A percentile compares a stretch with the other conserved stretches of the same genome.
phyloP scores from a whole-genome alignment of 2,113 vertebrate genomes.

The Neodontobutis hainanensis region DNA sequence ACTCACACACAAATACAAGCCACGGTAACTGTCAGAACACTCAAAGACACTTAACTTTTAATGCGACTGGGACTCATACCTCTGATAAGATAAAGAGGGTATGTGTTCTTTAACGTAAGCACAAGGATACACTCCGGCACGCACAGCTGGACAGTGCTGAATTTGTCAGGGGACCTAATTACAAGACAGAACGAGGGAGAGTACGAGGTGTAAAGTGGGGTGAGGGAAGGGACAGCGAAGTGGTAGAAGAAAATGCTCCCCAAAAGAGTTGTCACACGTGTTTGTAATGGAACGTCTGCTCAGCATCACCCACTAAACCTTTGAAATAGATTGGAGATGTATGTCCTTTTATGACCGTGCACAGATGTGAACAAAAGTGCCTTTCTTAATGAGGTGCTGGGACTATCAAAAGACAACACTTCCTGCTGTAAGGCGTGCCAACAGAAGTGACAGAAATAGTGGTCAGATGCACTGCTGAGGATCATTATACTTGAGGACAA shows the following conservation, averaged over 20 bases:
- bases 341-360: background rate
- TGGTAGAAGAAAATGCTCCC: slow-evolving; percentile 17
- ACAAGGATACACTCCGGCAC: slow-evolving; percentile 33
- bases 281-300: slow-evolving; percentile 1
- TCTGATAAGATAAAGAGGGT: slow-evolving; percentile 51
- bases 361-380: slow-evolving; percentile 10
- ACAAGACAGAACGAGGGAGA: slow-evolving; percentile 36
- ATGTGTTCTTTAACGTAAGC: slow-evolving; percentile 40
- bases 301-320: slow-evolving; percentile 5
- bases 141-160: slow-evolving; percentile 54
- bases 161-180: slow-evolving; percentile 67
- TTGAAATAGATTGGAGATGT: background rate
- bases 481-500: background rate
- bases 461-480: background rate
- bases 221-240: slow-evolving; percentile 31
- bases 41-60: slow-evolving; percentile 37
- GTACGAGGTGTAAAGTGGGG: slow-evolving; percentile 34
- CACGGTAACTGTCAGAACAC: background rate
- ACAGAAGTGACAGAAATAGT: background rate
- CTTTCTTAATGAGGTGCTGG: slow-evolving; percentile 2
- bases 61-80: slow-evolving; percentile 39
- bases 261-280: slow-evolving; percentile 7
- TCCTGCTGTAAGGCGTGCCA: background rate
- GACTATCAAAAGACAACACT: slow-evolving; percentile 5
- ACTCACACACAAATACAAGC: background rate